Evolutionary conservation across 2,888 invertebrate species (phyloP).

Genomic region (Epicampocera succincta): DNA sequence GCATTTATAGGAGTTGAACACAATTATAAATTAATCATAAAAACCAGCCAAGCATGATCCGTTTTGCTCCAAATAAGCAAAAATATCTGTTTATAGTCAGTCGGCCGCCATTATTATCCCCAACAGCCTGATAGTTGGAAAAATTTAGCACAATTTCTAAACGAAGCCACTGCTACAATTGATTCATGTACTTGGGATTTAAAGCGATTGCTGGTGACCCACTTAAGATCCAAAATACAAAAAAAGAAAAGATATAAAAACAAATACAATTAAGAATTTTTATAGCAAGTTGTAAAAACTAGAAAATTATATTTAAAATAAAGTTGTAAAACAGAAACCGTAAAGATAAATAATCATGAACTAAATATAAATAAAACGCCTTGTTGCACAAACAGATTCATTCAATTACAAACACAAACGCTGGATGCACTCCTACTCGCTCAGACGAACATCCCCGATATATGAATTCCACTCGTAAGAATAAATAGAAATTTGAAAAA

Average conservation of each 20-base stretch:
- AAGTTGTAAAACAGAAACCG: conserved; percentile 4
- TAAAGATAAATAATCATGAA: conserved; percentile 51
- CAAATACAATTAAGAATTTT: not conserved
- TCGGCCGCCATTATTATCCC: conserved; percentile 33
- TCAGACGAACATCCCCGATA: not conserved
- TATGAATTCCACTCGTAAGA: conserved; percentile 36
- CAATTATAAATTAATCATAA: too few relatives aligned
- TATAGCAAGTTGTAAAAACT: not conserved
- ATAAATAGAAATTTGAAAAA: conserved; percentile 47
- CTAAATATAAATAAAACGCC: conserved; percentile 34
- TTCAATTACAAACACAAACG: not conserved
- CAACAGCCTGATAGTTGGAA: conserved; percentile 46
- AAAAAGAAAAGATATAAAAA: conserved; percentile 15
- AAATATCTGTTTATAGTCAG: not conserved
- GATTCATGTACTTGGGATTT: not conserved
- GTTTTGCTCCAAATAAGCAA: not conserved
- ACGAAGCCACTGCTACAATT: conserved; percentile 39
- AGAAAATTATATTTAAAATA: not conserved
- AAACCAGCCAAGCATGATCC: too few relatives aligned
- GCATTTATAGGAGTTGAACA: not conserved
- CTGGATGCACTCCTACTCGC: not conserved
- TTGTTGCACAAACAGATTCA: conserved; percentile 12
- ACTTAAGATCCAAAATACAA: conserved; percentile 36
- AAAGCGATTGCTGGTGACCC: conserved; percentile 45
- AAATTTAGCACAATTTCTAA: conserved; percentile 51